Evolutionary conservation across 1,140 invertebrate species (phyloP).

Genomic region (Drosophila pachea): DNA sequence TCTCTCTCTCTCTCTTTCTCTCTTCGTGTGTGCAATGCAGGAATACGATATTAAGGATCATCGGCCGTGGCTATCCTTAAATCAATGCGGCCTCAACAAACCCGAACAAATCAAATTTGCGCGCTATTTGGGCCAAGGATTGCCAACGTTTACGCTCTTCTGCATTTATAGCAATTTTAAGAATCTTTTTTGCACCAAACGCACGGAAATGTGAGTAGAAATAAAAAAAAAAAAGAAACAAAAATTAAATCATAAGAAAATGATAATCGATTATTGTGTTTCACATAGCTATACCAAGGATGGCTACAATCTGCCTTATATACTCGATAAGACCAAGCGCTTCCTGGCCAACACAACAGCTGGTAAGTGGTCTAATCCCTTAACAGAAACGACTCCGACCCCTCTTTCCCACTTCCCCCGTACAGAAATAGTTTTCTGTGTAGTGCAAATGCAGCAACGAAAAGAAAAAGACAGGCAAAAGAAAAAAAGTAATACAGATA

Average conservation of each 20-base stretch:
- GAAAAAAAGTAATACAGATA: conserved; percentile 22
- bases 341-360: conserved; percentile 78
- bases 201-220: conserved; percentile 75
- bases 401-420: neutral
- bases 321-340: conserved; percentile 78
- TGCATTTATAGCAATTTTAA: conserved; percentile 79
- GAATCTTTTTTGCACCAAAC: conserved; percentile 78
- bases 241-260: neutral
- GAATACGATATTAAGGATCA: conserved; percentile 78
- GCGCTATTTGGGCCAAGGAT: conserved; percentile 75
- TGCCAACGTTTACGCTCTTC: conserved; percentile 78
- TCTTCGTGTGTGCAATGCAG: conserved; percentile 21
- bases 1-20: no score
- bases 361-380: conserved; percentile 55
- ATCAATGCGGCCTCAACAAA: conserved; percentile 76
- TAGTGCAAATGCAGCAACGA: conserved; percentile 74
- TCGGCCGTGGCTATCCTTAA: conserved; percentile 75
- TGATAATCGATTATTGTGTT: neutral
- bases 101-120: conserved; percentile 78
- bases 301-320: conserved; percentile 79
- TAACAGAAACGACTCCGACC: conserved; percentile 15
- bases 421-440: conserved; percentile 32
- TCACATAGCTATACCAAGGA: conserved; percentile 72
- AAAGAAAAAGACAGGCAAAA: conserved; percentile 34
- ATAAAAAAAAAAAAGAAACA: no score